These are phyloP conservation scores for Holacanthus passer DNA, from an alignment of 2,113 vertebrate species.

Conservation along the genomic window DNA sequence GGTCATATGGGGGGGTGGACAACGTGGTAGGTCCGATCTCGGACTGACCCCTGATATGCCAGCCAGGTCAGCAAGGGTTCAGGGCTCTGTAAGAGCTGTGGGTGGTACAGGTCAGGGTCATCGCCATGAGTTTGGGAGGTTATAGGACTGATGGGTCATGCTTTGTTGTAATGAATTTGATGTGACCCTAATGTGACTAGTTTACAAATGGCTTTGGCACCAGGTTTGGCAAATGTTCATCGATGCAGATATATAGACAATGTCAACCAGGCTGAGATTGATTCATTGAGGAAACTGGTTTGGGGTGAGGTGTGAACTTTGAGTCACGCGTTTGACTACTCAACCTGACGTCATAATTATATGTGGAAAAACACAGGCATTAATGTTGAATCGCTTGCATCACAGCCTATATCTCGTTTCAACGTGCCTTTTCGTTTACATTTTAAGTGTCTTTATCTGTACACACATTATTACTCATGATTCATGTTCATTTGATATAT, in stretches of 20 bases:
- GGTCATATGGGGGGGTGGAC: conserved; percentile 18
- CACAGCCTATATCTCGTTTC: background rate
- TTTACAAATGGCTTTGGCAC: conserved; percentile 1
- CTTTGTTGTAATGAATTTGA: conserved; percentile 1
- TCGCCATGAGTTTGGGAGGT: background rate
- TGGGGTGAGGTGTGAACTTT: background rate
- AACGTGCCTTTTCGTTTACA: too few relatives aligned
- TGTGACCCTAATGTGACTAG: conserved; percentile 37
- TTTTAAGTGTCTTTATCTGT: background rate
- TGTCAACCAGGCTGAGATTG: too few relatives aligned
- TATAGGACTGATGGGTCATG: background rate
- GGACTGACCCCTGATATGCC: conserved; percentile 36
- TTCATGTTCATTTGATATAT: background rate
- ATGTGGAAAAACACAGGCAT: background rate
- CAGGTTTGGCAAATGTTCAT: conserved; percentile 8
- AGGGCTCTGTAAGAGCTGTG: conserved; percentile 21
- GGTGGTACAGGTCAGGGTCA: conserved; percentile 45
- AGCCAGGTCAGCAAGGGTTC: conserved; percentile 64
- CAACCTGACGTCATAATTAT: background rate
- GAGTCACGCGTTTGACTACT: background rate
- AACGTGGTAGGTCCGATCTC: conserved; percentile 68
- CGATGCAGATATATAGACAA: background rate
- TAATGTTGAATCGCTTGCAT: background rate
- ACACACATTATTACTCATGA: background rate
- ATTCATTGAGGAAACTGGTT: background rate